These are phyloP conservation scores for Tipula vernalis DNA, from an alignment of 2,888 invertebrate species.

Conservation along the genomic window DNA sequence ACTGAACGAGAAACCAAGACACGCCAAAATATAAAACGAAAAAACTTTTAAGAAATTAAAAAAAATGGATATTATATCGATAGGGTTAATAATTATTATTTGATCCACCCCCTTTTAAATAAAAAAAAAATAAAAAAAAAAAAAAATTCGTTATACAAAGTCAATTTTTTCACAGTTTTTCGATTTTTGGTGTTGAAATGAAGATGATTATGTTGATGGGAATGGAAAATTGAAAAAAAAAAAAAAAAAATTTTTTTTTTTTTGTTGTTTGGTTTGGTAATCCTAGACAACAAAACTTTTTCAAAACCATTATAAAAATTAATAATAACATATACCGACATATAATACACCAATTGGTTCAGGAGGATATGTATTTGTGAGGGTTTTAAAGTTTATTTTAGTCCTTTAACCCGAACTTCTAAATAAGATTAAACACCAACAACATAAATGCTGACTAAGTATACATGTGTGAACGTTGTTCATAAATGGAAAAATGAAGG, in stretches of 20 bases:
- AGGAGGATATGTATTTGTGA: background rate
- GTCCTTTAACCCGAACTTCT: background rate
- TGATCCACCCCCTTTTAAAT: background rate
- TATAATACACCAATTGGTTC: background rate
- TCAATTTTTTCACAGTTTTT: background rate
- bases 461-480: background rate
- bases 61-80: background rate
- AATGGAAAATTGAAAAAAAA: background rate
- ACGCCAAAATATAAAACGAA: background rate
- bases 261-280: background rate
- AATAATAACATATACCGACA: background rate
- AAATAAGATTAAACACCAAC: background rate
- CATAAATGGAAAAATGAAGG: background rate
- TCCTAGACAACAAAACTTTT: background rate
- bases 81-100: background rate
- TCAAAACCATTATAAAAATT: background rate
- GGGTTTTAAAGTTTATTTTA: background rate
- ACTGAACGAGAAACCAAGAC: background rate
- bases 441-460: background rate
- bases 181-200: background rate
- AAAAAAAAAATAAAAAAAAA: background rate
- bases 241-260: too few species aligned
- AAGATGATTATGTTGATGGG: background rate
- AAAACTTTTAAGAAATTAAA: background rate
- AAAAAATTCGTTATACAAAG: background rate